Percentiles rank a stretch among this genome's conserved stretches.
Conservation (phyloP, 2,888 invertebrate species). For the Yponomeuta plumbellus region DNA sequence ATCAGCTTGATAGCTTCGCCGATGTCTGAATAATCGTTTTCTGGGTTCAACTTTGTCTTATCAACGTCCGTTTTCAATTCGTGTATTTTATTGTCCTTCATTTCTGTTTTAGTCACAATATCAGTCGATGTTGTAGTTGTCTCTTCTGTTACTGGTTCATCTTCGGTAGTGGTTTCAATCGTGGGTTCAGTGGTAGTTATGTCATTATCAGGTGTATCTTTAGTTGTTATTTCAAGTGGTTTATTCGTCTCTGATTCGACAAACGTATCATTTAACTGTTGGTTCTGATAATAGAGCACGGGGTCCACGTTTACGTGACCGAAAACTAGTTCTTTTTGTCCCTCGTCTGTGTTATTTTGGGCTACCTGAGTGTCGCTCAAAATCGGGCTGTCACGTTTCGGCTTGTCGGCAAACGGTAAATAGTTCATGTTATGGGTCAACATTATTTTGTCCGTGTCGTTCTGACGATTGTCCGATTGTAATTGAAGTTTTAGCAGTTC, state of each 20-base stretch:
- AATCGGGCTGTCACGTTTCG: constrained; percentile 61
- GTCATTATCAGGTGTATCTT: neutral
- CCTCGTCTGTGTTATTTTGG: constrained; percentile 45
- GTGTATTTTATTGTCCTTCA: constrained; percentile 29
- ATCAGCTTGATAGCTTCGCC: constrained; percentile 70
- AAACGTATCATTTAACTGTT: constrained; percentile 20
- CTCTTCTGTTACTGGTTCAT: neutral
- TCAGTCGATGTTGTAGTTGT: constrained; percentile 8
- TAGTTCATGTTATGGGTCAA: constrained; percentile 51
- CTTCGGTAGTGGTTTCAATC: neutral
- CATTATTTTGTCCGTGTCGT: constrained; percentile 32
- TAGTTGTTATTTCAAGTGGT: neutral
- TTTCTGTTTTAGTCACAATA: constrained; percentile 18
- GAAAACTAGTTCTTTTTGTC: constrained; percentile 65
- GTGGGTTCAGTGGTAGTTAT: constrained; percentile 1
- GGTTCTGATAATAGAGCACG: constrained; percentile 42
- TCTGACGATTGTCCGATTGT: constrained; percentile 26
- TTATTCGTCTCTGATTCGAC: neutral
- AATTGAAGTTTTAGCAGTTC: constrained; percentile 58
- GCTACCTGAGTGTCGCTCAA: constrained; percentile 41
- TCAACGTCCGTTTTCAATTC: constrained; percentile 47
- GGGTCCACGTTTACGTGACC: constrained; percentile 68
- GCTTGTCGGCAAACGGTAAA: constrained; percentile 55
- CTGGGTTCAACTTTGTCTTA: constrained; percentile 60
- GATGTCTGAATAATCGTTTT: constrained; percentile 67